Conservation (phyloP, 2,888 invertebrate genomes). For the Caenorhabditis sp. region DNA sequence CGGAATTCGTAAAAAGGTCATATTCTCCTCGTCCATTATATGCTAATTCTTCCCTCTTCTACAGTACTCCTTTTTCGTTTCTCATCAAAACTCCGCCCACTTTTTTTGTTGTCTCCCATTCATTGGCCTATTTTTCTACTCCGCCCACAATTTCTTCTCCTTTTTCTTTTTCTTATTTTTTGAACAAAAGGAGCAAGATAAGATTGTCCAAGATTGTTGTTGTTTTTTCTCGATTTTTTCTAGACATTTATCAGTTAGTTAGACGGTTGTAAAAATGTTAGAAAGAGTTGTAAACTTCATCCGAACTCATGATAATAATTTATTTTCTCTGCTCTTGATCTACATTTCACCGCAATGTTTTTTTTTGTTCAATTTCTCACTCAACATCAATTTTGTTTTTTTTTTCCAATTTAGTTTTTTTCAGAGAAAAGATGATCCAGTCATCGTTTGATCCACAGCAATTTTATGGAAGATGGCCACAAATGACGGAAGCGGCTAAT, state of each 20-base stretch:
- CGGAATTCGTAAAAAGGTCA: constrained; percentile 8
- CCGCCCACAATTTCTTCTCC: no score
- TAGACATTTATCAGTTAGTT: no score
- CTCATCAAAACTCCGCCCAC: neutral
- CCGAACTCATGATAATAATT: no score
- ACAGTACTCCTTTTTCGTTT: neutral
- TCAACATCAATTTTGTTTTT: neutral
- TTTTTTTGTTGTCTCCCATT: no score
- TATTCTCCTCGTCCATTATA: neutral
- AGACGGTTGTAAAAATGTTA: no score
- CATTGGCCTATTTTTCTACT: no score
- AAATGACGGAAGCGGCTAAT: constrained; percentile 20
- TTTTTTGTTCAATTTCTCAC: neutral
- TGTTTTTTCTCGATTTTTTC: no score
- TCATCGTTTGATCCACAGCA: constrained; percentile 29
- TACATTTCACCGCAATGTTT: neutral
- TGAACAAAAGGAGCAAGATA: neutral
- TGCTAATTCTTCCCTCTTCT: constrained; percentile 1
- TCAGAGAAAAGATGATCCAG: constrained; percentile 40
- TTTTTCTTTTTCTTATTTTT: no score
- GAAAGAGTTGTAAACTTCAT: neutral
- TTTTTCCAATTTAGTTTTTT: constrained; percentile 1
- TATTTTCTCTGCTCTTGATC: neutral
- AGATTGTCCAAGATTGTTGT: neutral
- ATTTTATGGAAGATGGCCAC: constrained; percentile 33